A percentile compares a stretch with the other conserved stretches of the same genome.
Evolutionary conservation across 1,140 invertebrate species (phyloP).

Genomic region (Euura saliciscinereae): DNA sequence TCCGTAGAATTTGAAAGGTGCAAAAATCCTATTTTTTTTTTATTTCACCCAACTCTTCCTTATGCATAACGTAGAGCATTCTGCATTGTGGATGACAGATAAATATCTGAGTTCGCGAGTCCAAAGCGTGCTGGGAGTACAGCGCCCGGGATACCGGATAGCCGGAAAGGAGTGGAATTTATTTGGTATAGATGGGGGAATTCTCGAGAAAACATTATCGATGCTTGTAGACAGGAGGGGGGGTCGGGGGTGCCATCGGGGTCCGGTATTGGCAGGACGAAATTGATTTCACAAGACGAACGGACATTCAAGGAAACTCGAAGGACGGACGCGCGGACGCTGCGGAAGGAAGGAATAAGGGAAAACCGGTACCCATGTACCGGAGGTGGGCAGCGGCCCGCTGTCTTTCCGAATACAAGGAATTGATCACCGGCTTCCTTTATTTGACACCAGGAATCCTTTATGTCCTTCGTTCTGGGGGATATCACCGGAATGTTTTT

Average conservation of each 20-base stretch:
- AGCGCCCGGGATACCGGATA: too few species aligned
- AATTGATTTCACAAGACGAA: conserved; percentile 7
- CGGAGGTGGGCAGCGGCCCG: not conserved
- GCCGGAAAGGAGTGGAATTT: too few species aligned
- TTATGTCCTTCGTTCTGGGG: not conserved
- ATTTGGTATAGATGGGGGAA: not conserved
- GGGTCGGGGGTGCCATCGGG: not conserved
- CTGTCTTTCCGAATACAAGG: conserved; percentile 1
- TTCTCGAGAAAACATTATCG: conserved; percentile 7
- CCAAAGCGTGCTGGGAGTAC: too few species aligned
- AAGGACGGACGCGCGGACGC: not conserved
- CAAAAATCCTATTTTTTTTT: too few species aligned
- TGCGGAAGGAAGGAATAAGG: not conserved
- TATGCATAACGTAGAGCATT: too few species aligned
- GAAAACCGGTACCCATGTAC: not conserved
- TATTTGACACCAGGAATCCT: conserved; percentile 4
- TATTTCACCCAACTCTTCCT: too few species aligned
- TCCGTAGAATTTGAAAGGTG: too few species aligned
- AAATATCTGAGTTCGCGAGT: too few species aligned
- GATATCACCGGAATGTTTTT: not conserved
- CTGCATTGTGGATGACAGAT: too few species aligned
- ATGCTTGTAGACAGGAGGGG: conserved; percentile 4
- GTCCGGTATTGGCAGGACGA: not conserved
- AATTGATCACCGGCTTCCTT: conserved; percentile 5
- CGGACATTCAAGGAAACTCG: not conserved